A percentile compares a stretch with the other conserved stretches of the same genome.
These are phyloP conservation scores for Oenanthe melanoleuca DNA, from an alignment of 2,113 vertebrate genomes.

Conservation along the genomic window DNA sequence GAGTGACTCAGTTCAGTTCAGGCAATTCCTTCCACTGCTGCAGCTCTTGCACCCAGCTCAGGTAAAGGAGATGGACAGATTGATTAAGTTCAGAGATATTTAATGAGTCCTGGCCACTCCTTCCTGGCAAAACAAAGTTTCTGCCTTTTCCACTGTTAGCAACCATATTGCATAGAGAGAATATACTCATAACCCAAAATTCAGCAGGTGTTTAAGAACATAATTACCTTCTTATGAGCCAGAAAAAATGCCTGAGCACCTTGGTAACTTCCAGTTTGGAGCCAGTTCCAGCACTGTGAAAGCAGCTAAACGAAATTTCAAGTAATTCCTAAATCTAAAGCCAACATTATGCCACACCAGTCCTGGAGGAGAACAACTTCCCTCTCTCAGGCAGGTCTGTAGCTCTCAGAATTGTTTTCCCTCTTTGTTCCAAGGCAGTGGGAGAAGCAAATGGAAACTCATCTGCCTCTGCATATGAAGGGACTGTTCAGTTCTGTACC, in stretches of 20 bases:
- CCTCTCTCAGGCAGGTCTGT: neutral
- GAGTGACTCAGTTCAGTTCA: neutral
- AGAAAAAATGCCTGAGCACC: neutral
- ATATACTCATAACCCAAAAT: neutral
- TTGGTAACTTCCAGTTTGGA: neutral
- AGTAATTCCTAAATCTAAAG: neutral
- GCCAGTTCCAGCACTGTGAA: neutral
- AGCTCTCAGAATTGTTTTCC: neutral
- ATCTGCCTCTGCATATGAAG: neutral
- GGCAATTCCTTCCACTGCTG: neutral
- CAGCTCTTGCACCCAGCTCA: neutral
- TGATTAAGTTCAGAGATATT: neutral
- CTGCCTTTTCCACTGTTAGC: neutral
- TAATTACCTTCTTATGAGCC: neutral
- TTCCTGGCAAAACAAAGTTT: neutral
- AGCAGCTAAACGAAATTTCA: neutral
- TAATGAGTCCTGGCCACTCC: neutral
- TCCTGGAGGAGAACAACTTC: neutral
- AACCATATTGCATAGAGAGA: neutral
- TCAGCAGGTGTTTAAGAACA: neutral
- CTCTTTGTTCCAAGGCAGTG: neutral
- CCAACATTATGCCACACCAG: neutral
- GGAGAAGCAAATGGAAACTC: neutral
- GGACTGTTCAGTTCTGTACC: neutral
- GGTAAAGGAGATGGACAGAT: neutral